phyloP scores from a whole-genome alignment of 2,888 invertebrate species.

The Microdon myrmicae region DNA sequence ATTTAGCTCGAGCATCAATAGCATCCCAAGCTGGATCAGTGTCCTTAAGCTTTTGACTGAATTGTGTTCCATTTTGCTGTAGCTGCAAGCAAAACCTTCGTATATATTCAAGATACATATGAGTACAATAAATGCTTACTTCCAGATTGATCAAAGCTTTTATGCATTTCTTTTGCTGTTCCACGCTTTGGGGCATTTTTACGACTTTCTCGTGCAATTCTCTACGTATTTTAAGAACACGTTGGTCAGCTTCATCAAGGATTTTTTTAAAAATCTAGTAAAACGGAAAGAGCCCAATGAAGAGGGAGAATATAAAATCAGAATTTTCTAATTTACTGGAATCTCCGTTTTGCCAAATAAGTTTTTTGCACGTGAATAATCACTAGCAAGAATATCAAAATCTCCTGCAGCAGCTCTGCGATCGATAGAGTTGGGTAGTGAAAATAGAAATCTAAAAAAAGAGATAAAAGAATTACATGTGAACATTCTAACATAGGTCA shows the following conservation, averaged over 20 bases:
- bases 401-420: conserved; percentile 93
- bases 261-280: conserved; percentile 85
- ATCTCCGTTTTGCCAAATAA: conserved; percentile 94
- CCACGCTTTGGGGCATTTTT: conserved; percentile 90
- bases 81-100: conserved; percentile 41
- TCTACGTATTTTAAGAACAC: conserved; percentile 82
- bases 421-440: conserved; percentile 93
- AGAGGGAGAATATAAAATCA: not conserved
- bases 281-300: not conserved
- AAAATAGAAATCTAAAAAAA: conserved; percentile 77
- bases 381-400: conserved; percentile 96
- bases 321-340: conserved; percentile 69
- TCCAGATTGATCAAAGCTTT: conserved; percentile 81
- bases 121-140: conserved; percentile 58
- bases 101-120: not conserved
- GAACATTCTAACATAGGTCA: not conserved
- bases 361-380: conserved; percentile 95
- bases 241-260: conserved; percentile 88
- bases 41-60: conserved; percentile 63
- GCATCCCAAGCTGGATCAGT: conserved; percentile 98
- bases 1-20: conserved; percentile 84
- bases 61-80: conserved; percentile 61
- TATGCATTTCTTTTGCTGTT: conserved; percentile 94
- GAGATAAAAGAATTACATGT: not conserved
- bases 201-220: conserved; percentile 85